Evolutionary conservation across 2,888 invertebrate species (phyloP), one percentile per base, ranked within the genome.

Genomic region (Drosophila affinis): DNA sequence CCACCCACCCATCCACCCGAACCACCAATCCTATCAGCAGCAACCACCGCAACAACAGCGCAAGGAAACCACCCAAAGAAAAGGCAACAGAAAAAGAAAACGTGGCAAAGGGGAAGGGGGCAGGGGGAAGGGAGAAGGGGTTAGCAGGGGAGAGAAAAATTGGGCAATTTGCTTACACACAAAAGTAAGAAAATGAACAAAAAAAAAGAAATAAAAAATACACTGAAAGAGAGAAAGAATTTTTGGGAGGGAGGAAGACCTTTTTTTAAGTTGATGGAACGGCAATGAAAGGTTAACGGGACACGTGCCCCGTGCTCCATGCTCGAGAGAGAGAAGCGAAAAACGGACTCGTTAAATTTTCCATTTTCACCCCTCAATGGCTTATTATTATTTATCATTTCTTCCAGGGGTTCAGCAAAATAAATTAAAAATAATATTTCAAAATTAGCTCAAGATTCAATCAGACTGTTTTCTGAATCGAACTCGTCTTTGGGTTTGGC

Each of bases 91-190:
- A 14, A 14, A 14, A 18, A 32, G 7, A 4, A 18, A 12, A 62
- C 24, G 56, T 21, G 18, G 18, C 2, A 10, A 29, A 57, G 57
- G 57, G 56, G 44, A 59, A 54, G 18, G 18, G 9, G n/a, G 2
- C 1, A 62, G 56, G 18, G 18, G 9, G n/a, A n/a, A n/a, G n/a
- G n/a, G n/a, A n/a, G 10, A 29, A 57, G 57, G 57, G 56, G 56
- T 14, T 44, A 56, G n/a, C 14, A 44, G 21, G 34, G 60, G 52
- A 56, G 39, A 55, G 72, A 86, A 73, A 87, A 88, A 83, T 88
- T 83, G 83, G 83, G 86, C 83, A 83, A 83, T 83, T 83, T 83
- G 83, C 83, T 83, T 86, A 82, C 80, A 82, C 78, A 76, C 70
- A 74, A 62, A 55, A 55, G 62, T 51, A 74, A 69, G 55, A 69